These are phyloP conservation scores for Melanostoma scalare DNA, from an alignment of 2,888 invertebrate genomes.

Conservation along the genomic window DNA sequence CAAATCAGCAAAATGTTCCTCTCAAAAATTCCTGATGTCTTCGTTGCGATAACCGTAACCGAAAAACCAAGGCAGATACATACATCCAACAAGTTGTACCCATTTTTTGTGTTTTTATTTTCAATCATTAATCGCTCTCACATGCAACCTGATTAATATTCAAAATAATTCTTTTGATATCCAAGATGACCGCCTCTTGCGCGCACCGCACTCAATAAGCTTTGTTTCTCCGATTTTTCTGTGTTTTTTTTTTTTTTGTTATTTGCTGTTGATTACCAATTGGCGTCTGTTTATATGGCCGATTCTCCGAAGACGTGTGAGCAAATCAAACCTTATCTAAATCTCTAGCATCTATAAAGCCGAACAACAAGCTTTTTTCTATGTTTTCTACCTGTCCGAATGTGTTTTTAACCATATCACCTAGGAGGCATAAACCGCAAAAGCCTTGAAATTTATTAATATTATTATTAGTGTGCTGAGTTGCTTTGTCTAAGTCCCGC, in stretches of 20 bases:
- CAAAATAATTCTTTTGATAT: constrained; percentile 72
- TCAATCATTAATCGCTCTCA: constrained; percentile 68
- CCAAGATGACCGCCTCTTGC: constrained; percentile 44
- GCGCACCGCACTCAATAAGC: neutral
- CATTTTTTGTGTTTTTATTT: constrained; percentile 37
- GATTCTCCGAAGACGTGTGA: constrained; percentile 71
- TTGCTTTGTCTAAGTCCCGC: constrained; percentile 66
- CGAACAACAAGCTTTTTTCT: constrained; percentile 22
- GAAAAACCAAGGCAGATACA: constrained; percentile 6
- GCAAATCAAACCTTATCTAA: constrained; percentile 68
- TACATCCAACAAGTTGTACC: constrained; percentile 21
- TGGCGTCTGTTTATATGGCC: constrained; percentile 60
- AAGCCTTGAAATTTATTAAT: constrained; percentile 73
- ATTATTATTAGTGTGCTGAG: constrained; percentile 61
- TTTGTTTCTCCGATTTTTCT: constrained; percentile 47
- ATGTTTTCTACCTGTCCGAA: constrained; percentile 65
- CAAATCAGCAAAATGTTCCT: constrained; percentile 66
- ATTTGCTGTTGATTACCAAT: constrained; percentile 42
- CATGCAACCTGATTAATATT: constrained; percentile 73
- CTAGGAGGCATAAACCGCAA: constrained; percentile 39
- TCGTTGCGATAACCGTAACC: constrained; percentile 60
- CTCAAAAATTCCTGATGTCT: constrained; percentile 59
- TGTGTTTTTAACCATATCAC: constrained; percentile 48
- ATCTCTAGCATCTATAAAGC: constrained; percentile 39
- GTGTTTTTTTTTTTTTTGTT: constrained; percentile 26